A percentile compares a stretch with the other conserved stretches of the same genome.
Conservation (phyloP, 2,888 invertebrate species). For the Drosophila rellima region DNA sequence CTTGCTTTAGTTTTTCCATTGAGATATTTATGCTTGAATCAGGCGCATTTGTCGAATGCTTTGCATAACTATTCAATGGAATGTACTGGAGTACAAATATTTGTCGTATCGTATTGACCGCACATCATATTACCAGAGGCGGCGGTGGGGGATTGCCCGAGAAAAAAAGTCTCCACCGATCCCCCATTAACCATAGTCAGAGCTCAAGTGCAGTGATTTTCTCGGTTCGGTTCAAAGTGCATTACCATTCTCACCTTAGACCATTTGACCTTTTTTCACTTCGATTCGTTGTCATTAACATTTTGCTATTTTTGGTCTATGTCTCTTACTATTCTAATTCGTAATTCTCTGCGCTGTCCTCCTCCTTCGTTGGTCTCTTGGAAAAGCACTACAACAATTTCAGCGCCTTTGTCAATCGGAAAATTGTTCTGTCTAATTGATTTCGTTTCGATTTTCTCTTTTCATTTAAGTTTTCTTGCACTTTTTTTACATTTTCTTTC, state of each 20-base stretch:
- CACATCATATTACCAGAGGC: slow-evolving; percentile 8
- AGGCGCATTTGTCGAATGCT: slow-evolving; percentile 27
- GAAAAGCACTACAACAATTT: slow-evolving; percentile 10
- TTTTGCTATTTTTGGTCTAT: slow-evolving; percentile 8
- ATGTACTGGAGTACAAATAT: slow-evolving; percentile 13
- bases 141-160: neutral
- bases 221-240: neutral
- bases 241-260: slow-evolving; percentile 6
- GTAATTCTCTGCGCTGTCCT: neutral
- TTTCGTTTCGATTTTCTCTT: slow-evolving; percentile 22
- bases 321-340: slow-evolving; percentile 6
- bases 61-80: slow-evolving; percentile 36
- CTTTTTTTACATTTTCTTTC: slow-evolving; percentile 4
- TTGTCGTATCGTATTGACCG: slow-evolving; percentile 25
- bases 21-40: slow-evolving; percentile 42
- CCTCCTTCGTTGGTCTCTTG: slow-evolving; percentile 15
- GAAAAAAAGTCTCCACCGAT: neutral
- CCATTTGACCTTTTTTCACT: slow-evolving; percentile 31
- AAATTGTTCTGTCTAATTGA: slow-evolving; percentile 49
- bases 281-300: slow-evolving; percentile 29
- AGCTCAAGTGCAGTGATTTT: slow-evolving; percentile 24
- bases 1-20: slow-evolving; percentile 26
- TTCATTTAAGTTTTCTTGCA: slow-evolving; percentile 1
- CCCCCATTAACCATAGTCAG: slow-evolving; percentile 6
- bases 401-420: slow-evolving; percentile 12